These are phyloP conservation scores for Alfaro cultratus DNA, from an alignment of 2,797 vertebrate species.

Conservation along the genomic window DNA sequence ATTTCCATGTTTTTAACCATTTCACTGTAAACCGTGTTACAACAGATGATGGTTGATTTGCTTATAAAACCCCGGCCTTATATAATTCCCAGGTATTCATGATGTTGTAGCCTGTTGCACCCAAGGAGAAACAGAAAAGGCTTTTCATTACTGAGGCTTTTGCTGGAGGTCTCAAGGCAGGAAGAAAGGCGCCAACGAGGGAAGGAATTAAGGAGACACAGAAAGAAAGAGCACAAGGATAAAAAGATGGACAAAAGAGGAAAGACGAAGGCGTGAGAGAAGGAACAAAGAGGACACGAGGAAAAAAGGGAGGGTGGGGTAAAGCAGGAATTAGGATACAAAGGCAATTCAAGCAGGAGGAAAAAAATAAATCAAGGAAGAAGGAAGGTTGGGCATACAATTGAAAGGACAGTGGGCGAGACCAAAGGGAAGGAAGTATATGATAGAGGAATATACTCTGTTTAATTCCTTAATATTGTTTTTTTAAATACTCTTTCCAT, in stretches of 20 bases:
- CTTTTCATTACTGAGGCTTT: background rate
- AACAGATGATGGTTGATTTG: background rate
- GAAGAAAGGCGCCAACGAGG: background rate
- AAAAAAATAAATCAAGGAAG: background rate
- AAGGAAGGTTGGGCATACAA: background rate
- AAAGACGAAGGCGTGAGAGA: background rate
- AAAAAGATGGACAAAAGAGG: background rate
- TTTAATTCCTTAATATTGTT: no score
- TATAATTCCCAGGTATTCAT: background rate
- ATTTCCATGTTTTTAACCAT: background rate
- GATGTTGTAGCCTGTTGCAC: background rate
- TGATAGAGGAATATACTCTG: background rate
- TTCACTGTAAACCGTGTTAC: background rate
- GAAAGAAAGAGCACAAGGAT: background rate
- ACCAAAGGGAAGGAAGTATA: background rate
- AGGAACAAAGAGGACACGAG: background rate
- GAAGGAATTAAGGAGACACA: background rate
- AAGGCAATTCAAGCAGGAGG: background rate
- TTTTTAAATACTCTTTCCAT: no score
- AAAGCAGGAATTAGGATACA: background rate
- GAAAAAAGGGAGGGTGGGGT: background rate
- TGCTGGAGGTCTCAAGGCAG: background rate
- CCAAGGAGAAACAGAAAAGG: background rate
- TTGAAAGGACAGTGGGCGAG: background rate
- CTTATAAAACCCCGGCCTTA: background rate